Evolutionary conservation across 2,113 vertebrate species (phyloP).

Genomic region (Pampusana beccarii): DNA sequence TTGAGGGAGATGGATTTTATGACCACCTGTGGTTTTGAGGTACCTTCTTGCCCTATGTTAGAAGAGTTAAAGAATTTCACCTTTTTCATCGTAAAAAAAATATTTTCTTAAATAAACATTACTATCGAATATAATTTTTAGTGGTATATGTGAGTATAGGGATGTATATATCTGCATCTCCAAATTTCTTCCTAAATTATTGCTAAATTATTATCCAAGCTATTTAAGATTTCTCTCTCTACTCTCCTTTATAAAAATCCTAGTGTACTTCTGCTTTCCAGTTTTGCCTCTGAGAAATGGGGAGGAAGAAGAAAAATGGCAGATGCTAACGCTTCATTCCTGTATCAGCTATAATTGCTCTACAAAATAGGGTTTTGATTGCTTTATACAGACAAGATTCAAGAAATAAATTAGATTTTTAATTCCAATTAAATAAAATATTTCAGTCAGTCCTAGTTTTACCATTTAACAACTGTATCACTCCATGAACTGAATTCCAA

Average conservation of each 20-base stretch:
- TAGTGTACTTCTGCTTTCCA: neutral
- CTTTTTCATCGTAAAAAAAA: neutral
- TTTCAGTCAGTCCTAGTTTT: neutral
- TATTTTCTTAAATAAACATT: neutral
- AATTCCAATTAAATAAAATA: neutral
- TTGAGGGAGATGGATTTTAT: slow-evolving; percentile 7
- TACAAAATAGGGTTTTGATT: neutral
- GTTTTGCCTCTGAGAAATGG: neutral
- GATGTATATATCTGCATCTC: neutral
- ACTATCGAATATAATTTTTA: neutral
- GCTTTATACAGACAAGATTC: neutral
- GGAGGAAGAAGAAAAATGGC: neutral
- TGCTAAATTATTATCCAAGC: neutral
- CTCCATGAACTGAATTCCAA: neutral
- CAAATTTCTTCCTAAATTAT: neutral
- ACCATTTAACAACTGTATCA: neutral
- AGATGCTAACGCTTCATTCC: neutral
- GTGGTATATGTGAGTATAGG: neutral
- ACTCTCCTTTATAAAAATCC: neutral
- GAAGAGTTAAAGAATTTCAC: neutral
- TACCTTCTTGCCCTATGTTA: neutral
- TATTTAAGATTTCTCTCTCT: neutral
- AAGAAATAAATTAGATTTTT: neutral
- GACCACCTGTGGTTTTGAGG: neutral
- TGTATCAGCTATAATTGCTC: neutral